These are phyloP conservation scores for Stratiomys singularior DNA, from an alignment of 2,888 invertebrate species.

Conservation along the genomic window DNA sequence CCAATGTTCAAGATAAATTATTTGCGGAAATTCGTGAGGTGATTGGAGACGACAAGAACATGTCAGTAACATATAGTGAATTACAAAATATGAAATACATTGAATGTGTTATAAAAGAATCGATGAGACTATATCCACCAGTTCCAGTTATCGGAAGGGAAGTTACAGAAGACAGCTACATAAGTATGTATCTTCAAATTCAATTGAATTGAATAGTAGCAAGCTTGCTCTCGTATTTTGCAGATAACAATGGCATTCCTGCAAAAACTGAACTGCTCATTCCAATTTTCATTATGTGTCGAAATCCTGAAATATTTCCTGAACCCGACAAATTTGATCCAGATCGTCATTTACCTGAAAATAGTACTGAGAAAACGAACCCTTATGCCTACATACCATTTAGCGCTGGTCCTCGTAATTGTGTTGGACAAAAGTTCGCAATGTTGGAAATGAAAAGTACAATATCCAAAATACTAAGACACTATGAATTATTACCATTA, in stretches of 20 bases:
- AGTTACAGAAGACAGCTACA: conserved; percentile 67
- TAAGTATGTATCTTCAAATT: conserved; percentile 64
- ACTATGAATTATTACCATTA: conserved; percentile 59
- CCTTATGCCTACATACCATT: conserved; percentile 61
- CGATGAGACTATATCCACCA: conserved; percentile 73
- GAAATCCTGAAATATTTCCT: conserved; percentile 57
- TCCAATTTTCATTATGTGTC: conserved; percentile 59
- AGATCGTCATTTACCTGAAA: conserved; percentile 65
- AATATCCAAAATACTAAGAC: conserved; percentile 57
- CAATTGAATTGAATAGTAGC: background rate
- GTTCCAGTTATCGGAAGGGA: conserved; percentile 72
- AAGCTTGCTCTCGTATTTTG: no score
- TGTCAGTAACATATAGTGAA: conserved; percentile 53
- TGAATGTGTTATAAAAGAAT: conserved; percentile 75
- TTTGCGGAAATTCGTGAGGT: conserved; percentile 58
- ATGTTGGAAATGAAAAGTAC: conserved; percentile 59
- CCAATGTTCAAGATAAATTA: conserved; percentile 59
- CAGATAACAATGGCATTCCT: conserved; percentile 58
- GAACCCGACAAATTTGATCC: conserved; percentile 60
- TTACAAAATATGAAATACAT: conserved; percentile 62
- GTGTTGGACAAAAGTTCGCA: conserved; percentile 62
- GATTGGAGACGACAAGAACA: conserved; percentile 55
- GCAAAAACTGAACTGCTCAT: conserved; percentile 59
- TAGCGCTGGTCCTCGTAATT: conserved; percentile 68
- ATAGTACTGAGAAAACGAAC: conserved; percentile 54